These are phyloP conservation scores for Murina feae DNA, from an alignment of 2,113 vertebrate genomes.

Conservation along the genomic window DNA sequence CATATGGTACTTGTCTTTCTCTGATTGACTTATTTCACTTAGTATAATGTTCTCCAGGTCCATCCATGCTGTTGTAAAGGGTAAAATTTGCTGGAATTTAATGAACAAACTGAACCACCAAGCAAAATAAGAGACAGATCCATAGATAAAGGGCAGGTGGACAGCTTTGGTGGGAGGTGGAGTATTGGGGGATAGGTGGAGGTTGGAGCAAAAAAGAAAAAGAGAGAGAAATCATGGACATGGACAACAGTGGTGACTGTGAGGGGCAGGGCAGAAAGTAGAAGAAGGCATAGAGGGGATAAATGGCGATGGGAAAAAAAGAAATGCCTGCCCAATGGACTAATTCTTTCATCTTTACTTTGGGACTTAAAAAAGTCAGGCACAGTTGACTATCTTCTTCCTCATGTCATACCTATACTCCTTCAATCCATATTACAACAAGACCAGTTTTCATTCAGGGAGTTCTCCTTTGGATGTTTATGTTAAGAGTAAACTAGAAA, in stretches of 20 bases:
- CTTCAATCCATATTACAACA: not conserved
- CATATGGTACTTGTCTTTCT: too few species aligned
- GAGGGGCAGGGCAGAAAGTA: too few species aligned
- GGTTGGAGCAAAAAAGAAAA: not conserved
- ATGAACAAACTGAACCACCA: not conserved
- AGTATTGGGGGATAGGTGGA: not conserved
- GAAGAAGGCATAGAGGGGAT: too few species aligned
- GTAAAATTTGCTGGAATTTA: not conserved
- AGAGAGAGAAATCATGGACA: too few species aligned
- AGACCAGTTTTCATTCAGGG: not conserved
- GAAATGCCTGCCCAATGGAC: not conserved
- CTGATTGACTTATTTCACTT: too few species aligned
- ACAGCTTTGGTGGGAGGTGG: not conserved
- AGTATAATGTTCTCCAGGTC: not conserved
- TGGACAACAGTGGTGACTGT: too few species aligned
- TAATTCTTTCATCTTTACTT: not conserved
- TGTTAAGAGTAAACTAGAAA: constrained; percentile 5
- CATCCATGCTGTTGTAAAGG: not conserved
- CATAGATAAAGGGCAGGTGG: not conserved
- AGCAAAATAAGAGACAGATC: not conserved
- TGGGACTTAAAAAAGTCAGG: not conserved
- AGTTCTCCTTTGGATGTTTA: not conserved
- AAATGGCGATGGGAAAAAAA: too few species aligned
- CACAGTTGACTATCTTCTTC: not conserved
- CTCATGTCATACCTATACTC: not conserved